A percentile compares a stretch with the other conserved stretches of the same genome.
phyloP scores from a whole-genome alignment of 2,888 invertebrate species.

The Chironomus riparius region DNA sequence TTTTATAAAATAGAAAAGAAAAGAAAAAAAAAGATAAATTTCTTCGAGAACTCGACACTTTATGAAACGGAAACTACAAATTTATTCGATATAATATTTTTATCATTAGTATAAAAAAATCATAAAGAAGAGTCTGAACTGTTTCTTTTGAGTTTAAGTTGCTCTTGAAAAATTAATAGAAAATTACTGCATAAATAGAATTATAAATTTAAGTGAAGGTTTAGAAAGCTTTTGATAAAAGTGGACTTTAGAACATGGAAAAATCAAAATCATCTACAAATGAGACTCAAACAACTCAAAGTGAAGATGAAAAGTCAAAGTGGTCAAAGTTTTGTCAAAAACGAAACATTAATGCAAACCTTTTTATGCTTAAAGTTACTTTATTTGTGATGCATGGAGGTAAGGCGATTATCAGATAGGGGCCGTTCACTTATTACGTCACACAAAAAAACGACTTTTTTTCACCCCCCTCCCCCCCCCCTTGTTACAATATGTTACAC shows the following conservation, averaged over 20 bases:
- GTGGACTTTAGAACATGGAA: too few relatives aligned
- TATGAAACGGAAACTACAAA: not conserved
- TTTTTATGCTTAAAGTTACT: conserved; percentile 72
- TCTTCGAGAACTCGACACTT: not conserved
- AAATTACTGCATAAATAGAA: too few relatives aligned
- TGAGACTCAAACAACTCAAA: conserved; percentile 11
- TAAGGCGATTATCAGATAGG: conserved; percentile 36
- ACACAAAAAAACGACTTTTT: too few relatives aligned
- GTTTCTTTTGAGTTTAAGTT: too few relatives aligned
- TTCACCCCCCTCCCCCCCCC: too few relatives aligned
- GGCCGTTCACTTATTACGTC: too few relatives aligned
- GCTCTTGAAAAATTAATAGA: too few relatives aligned
- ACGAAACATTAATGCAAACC: conserved; percentile 61
- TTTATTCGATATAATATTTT: not conserved
- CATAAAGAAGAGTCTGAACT: not conserved
- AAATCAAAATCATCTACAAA: not conserved
- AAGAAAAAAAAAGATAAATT: not conserved
- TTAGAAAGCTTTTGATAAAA: too few relatives aligned
- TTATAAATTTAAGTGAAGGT: too few relatives aligned
- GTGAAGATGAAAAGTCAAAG: not conserved
- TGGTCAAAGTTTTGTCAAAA: conserved; percentile 40
- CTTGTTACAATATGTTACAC: too few relatives aligned
- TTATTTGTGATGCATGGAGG: conserved; percentile 76
- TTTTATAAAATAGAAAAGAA: not conserved
- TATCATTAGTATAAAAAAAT: not conserved